phyloP scores from a whole-genome alignment of 37 sponge, comb jelly and placozoan species.

The Halichondria panicea region DNA sequence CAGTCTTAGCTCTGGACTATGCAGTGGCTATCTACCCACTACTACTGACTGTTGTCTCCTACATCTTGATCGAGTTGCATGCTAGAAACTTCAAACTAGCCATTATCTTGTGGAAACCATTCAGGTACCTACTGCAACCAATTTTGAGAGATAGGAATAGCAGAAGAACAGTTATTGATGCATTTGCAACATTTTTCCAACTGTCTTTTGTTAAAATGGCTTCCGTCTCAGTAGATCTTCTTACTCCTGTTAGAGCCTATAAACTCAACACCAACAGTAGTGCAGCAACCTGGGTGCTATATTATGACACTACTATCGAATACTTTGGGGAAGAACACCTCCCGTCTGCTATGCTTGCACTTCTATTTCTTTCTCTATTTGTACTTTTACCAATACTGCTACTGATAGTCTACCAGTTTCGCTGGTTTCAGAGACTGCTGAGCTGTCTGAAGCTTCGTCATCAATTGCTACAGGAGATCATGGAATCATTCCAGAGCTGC shows the following conservation, averaged over 20 bases:
- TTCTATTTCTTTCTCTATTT: constrained; percentile 14
- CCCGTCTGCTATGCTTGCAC: constrained; percentile 44
- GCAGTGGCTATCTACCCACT: constrained; percentile 26
- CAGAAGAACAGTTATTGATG: constrained; percentile 33
- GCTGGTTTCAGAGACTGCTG: constrained; percentile 3
- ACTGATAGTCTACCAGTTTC: constrained; percentile 17
- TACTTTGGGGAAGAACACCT: constrained; percentile 36
- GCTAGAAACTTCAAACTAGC: background rate
- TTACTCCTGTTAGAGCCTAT: constrained; percentile 18
- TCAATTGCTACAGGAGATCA: constrained; percentile 8
- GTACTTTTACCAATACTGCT: constrained; percentile 48
- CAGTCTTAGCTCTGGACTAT: constrained; percentile 18
- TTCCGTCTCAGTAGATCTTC: constrained; percentile 25
- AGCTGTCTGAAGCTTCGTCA: background rate
- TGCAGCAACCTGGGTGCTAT: background rate
- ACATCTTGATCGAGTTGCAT: constrained; percentile 13
- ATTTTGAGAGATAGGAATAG: constrained; percentile 27
- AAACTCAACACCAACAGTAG: background rate
- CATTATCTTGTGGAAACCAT: constrained; percentile 15
- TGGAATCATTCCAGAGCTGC: constrained; percentile 64
- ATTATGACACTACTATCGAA: constrained; percentile 30
- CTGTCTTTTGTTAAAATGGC: constrained; percentile 48
- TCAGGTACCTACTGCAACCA: constrained; percentile 5
- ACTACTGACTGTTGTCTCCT: constrained; percentile 4
- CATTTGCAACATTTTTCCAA: constrained; percentile 48